Evolutionary conservation across 2,888 invertebrate species (phyloP).

Genomic region (Himalopsyche anomala): DNA sequence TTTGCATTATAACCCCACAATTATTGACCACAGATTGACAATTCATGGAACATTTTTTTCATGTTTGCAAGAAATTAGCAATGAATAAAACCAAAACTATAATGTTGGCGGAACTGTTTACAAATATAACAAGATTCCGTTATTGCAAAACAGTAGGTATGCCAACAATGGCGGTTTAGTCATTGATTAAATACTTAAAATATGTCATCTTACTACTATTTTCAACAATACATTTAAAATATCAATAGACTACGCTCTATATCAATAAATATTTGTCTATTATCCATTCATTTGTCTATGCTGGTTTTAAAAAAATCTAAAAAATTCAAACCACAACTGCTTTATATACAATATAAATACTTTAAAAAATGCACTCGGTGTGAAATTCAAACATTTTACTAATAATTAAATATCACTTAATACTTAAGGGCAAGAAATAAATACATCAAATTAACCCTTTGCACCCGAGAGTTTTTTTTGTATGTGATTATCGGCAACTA

Average conservation of each 20-base stretch:
- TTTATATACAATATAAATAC: constrained; percentile 11
- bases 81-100: no score
- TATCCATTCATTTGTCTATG: constrained; percentile 22
- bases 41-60: no score
- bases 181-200: no score
- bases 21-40: no score
- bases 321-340: neutral
- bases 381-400: neutral
- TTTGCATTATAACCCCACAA: no score
- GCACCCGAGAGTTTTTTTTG: no score
- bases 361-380: neutral
- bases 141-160: no score
- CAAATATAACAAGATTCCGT: no score
- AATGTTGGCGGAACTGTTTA: no score
- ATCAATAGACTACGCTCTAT: constrained; percentile 13
- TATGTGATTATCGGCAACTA: no score
- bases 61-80: no score
- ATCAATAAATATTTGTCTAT: constrained; percentile 29
- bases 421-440: constrained; percentile 23
- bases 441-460: neutral
- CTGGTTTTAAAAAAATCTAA: constrained; percentile 6
- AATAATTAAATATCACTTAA: neutral
- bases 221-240: constrained; percentile 21
- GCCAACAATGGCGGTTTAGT: no score
- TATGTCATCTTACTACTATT: neutral